A percentile compares a stretch with the other conserved stretches of the same genome.
Conservation (phyloP, 2,113 vertebrate genomes). For the Vanacampus margaritifer region DNA sequence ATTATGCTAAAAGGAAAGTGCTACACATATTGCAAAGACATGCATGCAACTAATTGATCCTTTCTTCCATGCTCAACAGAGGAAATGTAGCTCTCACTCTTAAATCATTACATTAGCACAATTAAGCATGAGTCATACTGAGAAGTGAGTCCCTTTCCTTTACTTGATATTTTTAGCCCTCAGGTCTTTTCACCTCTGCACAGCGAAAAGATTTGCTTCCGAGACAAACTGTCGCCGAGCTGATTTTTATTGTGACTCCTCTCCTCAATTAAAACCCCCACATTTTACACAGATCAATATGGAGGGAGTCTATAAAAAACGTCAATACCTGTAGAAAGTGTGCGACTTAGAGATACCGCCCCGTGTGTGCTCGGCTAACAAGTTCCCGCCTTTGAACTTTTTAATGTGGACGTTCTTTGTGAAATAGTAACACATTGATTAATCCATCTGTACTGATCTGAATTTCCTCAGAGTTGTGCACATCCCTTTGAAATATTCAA, state of each 20-base stretch:
- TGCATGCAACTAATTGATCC: conserved; percentile 38
- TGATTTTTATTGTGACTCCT: conserved; percentile 34
- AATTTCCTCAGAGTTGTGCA: conserved; percentile 58
- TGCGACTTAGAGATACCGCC: conserved; percentile 36
- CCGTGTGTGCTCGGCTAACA: conserved; percentile 49
- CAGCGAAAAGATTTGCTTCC: not conserved
- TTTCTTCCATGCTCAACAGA: conserved; percentile 23
- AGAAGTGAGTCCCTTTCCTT: conserved; percentile 18
- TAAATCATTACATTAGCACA: conserved; percentile 52
- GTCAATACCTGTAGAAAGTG: conserved; percentile 45
- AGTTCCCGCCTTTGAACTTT: conserved; percentile 60
- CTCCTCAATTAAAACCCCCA: conserved; percentile 47
- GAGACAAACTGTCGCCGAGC: conserved; percentile 6
- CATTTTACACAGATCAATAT: conserved; percentile 54
- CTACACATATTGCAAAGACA: conserved; percentile 1
- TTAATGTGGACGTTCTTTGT: conserved; percentile 50
- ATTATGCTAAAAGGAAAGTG: not conserved
- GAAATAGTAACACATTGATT: conserved; percentile 63
- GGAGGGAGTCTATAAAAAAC: conserved; percentile 55
- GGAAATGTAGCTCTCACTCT: conserved; percentile 40
- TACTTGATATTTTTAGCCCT: conserved; percentile 33
- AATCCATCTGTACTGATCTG: conserved; percentile 62
- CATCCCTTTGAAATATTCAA: conserved; percentile 69
- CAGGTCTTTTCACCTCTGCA: not conserved
- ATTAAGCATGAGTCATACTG: conserved; percentile 44